Evolutionary conservation across 2,888 invertebrate species (phyloP).

Genomic region (Amitus sp.): DNA sequence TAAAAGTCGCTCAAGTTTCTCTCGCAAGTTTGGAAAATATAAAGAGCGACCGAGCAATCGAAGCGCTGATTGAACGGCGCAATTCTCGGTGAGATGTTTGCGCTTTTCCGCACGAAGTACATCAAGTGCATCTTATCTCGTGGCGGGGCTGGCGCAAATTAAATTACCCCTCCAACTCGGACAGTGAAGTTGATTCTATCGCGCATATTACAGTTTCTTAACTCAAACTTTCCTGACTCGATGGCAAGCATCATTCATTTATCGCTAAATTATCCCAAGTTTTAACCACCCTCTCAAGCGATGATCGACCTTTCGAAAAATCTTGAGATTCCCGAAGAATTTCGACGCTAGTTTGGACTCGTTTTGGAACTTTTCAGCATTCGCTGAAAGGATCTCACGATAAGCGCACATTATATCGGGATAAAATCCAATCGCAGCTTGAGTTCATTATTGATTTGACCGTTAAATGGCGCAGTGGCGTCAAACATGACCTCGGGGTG

Average conservation of each 20-base stretch:
- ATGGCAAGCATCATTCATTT: too few species aligned
- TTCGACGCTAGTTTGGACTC: background rate
- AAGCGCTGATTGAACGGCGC: conserved; percentile 15
- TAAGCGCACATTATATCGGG: conserved; percentile 7
- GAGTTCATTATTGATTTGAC: conserved; percentile 35
- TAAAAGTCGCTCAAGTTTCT: background rate
- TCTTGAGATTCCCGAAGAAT: too few species aligned
- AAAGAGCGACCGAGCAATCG: background rate
- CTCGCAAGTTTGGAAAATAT: background rate
- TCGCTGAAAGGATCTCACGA: background rate
- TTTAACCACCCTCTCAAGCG: too few species aligned
- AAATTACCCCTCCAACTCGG: conserved; percentile 42
- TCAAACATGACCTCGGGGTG: conserved; percentile 31
- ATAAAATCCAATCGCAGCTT: conserved; percentile 22
- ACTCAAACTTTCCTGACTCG: background rate
- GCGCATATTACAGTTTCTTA: conserved; percentile 19
- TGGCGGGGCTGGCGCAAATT: conserved; percentile 42
- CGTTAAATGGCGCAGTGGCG: conserved; percentile 33
- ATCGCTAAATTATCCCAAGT: too few species aligned
- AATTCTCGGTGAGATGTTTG: conserved; percentile 26
- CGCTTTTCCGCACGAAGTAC: conserved; percentile 41
- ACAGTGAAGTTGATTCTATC: conserved; percentile 37
- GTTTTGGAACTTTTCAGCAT: background rate
- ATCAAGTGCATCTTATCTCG: conserved; percentile 44
- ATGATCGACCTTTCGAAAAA: too few species aligned